Percentiles rank a stretch among this genome's conserved stretches.
Evolutionary conservation across 2,797 vertebrate species (phyloP).

Genomic region (Cichlasoma orientale): DNA sequence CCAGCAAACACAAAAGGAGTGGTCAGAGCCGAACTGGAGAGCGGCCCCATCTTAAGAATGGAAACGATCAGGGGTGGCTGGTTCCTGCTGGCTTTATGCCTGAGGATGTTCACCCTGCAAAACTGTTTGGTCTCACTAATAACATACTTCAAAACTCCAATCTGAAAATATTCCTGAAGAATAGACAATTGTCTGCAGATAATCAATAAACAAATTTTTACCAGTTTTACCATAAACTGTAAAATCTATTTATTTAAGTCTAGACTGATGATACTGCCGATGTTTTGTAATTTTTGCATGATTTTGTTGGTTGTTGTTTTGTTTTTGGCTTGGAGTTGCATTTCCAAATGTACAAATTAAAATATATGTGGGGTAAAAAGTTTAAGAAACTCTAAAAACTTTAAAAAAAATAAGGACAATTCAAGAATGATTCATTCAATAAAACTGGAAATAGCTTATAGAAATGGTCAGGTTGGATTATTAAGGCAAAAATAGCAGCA

Average conservation of each 20-base stretch:
- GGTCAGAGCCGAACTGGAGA: slow-evolving; percentile 73
- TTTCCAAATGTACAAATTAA: background rate
- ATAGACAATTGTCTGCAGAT: background rate
- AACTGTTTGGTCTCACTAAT: slow-evolving; percentile 31
- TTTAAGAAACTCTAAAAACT: background rate
- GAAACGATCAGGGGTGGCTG: slow-evolving; percentile 52
- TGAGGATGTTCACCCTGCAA: slow-evolving; percentile 40
- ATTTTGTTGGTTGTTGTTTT: background rate
- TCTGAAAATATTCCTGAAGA: background rate
- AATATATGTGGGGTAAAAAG: background rate
- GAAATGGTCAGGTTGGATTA: too few relatives aligned
- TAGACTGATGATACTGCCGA: background rate
- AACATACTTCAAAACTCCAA: slow-evolving; percentile 10
- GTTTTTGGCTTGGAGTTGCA: background rate
- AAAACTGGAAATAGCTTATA: too few relatives aligned
- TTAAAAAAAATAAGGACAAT: background rate
- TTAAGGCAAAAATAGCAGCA: background rate
- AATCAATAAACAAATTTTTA: background rate
- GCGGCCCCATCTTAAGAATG: slow-evolving; percentile 72
- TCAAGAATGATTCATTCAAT: background rate
- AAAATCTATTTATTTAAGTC: background rate
- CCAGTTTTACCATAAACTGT: background rate
- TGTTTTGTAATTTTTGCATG: background rate
- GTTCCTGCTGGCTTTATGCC: slow-evolving; percentile 44
- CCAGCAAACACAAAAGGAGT: slow-evolving; percentile 75